Evolutionary conservation across 1,140 invertebrate species (phyloP).

Genomic region (Drosophila tropicalis): DNA sequence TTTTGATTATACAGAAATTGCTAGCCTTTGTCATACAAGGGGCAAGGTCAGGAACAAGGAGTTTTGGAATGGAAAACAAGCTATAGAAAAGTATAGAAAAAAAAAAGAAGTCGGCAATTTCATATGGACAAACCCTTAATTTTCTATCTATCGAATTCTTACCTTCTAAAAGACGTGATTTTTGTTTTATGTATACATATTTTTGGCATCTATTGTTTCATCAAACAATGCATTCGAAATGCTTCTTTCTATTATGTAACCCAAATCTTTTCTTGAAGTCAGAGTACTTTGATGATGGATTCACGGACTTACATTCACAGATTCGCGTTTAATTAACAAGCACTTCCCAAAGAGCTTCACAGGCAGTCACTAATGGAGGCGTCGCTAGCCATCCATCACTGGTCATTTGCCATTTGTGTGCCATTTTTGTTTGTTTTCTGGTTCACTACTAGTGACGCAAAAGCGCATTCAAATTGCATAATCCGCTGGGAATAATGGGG

Average conservation of each 20-base stretch:
- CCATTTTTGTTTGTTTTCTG: slow-evolving; percentile 58
- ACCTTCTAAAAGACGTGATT: no score
- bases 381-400: slow-evolving; percentile 30
- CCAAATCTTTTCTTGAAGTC: slow-evolving; percentile 4
- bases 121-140: no score
- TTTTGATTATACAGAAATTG: no score
- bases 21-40: no score
- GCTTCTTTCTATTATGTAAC: slow-evolving; percentile 37
- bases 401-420: slow-evolving; percentile 46
- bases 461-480: slow-evolving; percentile 67
- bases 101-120: no score
- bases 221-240: slow-evolving; percentile 30
- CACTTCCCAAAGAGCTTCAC: slow-evolving; percentile 44
- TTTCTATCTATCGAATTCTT: no score
- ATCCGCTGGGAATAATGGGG: slow-evolving; percentile 16
- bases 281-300: slow-evolving; percentile 33
- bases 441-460: slow-evolving; percentile 27
- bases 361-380: slow-evolving; percentile 67
- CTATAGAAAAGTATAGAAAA: no score
- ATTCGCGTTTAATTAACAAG: slow-evolving; percentile 56
- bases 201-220: slow-evolving; percentile 35
- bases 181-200: not conserved
- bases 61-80: no score
- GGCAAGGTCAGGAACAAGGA: no score
- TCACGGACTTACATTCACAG: not conserved